Evolutionary conservation across 2,797 vertebrate species (phyloP), one percentile per base, ranked within the genome.

Genomic region (Halcyon badia): DNA sequence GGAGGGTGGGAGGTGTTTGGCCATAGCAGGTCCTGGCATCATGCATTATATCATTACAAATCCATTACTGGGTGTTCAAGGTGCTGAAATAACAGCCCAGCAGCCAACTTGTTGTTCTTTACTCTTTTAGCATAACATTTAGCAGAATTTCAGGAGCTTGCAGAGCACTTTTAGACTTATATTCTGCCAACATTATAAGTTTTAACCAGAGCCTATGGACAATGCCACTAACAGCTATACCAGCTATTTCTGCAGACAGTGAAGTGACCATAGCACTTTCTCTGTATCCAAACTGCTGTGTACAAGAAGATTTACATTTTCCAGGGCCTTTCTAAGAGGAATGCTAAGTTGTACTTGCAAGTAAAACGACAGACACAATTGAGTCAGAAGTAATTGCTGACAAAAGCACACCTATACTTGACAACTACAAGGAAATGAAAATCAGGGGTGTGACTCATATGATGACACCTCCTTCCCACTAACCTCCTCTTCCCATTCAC

Each of bases 21-120:
- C 69, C 89, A 84, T 65, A 96, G 94, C 92, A 94, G 66, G 89
- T 76, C 69, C 75, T 89, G 96, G 76, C 83, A 94, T 73, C 76
- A 69, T 39, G 31, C 83, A 96, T 87, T 96, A 66, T 94, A 82
- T 85, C 96, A 94, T 97, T 98, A 97, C 54, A 61, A 96, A 97
- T 97, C 96, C 97, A 97, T 98, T 97, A 98, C 97, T 71, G 64
- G 68, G 87, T 76, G 82, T 94, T 94, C 93, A 86, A 87, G 90
- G 80, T 87, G 76, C 93, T 94, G 93, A 97, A 96, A 94, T 95
- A 94, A 97, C 64, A 98, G 94, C 82, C 95, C 86, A 83, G 52
- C 70, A 96, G 94, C 96, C 94, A 97, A 98, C 97, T 20, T 85
- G 76, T 84, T 70, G 44, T 72, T 66, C 60, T 90, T 91, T 89